phyloP scores from a whole-genome alignment of 2,888 invertebrate species.

The Siphlonurus alternatus region DNA sequence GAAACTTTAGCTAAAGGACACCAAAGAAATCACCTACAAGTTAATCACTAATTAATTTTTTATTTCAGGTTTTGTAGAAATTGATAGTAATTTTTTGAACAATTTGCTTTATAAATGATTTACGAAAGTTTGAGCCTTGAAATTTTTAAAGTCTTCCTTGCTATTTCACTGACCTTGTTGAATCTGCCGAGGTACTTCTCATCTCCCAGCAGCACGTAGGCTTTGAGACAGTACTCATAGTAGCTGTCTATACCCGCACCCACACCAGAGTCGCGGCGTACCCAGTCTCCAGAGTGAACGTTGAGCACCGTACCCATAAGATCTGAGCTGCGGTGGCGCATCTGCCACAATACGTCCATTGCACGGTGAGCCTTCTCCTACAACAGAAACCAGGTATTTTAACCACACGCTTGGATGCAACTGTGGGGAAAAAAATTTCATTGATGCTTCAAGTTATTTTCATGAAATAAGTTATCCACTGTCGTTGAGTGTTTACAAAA shows the following conservation, averaged over 20 bases:
- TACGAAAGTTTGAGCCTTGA: too few species aligned
- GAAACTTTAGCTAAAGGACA: too few species aligned
- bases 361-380: slow-evolving; percentile 81
- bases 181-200: slow-evolving; percentile 87
- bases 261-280: slow-evolving; percentile 88
- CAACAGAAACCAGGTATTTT: slow-evolving; percentile 7
- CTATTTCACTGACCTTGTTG: slow-evolving; percentile 42
- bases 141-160: too few species aligned
- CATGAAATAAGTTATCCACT: not conserved
- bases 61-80: too few species aligned
- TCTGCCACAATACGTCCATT: slow-evolving; percentile 93
- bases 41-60: too few species aligned
- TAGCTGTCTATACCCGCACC: slow-evolving; percentile 99
- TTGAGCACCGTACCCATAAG: slow-evolving; percentile 95
- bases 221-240: slow-evolving; percentile 95
- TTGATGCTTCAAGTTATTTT: not conserved
- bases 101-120: too few species aligned
- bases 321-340: slow-evolving; percentile 77
- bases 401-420: not conserved
- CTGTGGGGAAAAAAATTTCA: not conserved
- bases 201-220: slow-evolving; percentile 84
- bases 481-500: not conserved
- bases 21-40: too few species aligned
- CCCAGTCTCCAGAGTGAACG: slow-evolving; percentile 97
- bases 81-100: too few species aligned